Evolutionary conservation across 2,797 vertebrate species (phyloP).

Genomic region (Lycodopsis pacificus): DNA sequence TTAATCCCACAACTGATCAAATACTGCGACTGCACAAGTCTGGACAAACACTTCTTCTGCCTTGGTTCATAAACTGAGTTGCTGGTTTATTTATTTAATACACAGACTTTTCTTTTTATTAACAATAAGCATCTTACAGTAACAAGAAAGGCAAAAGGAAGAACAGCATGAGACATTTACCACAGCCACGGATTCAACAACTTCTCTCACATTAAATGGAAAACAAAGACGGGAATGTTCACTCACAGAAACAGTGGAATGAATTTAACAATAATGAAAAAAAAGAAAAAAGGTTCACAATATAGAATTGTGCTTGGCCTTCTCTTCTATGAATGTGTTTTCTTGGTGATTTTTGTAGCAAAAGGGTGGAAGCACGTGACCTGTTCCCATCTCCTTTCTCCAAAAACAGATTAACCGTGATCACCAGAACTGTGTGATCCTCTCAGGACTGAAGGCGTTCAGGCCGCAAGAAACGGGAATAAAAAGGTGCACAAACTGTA

Average conservation of each 20-base stretch:
- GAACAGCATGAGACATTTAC: conserved; percentile 73
- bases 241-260: conserved; percentile 62
- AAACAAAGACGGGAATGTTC: conserved; percentile 72
- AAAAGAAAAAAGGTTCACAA: conserved; percentile 44
- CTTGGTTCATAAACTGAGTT: conserved; percentile 70
- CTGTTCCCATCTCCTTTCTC: conserved; percentile 32
- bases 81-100: conserved; percentile 75
- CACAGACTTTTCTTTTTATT: conserved; percentile 29
- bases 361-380: conserved; percentile 11
- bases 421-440: conserved; percentile 26
- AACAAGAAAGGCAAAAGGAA: conserved; percentile 69
- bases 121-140: conserved; percentile 72
- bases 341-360: conserved; percentile 40
- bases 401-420: conserved; percentile 31
- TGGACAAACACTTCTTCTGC: conserved; percentile 49
- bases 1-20: conserved; percentile 31
- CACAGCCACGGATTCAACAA: conserved; percentile 61
- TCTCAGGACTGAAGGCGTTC: conserved; percentile 63
- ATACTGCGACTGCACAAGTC: conserved; percentile 33
- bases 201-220: conserved; percentile 65
- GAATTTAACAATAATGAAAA: conserved; percentile 32
- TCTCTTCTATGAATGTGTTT: conserved; percentile 51
- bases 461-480: conserved; percentile 56
- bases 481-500: conserved; percentile 22
- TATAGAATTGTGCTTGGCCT: conserved; percentile 79